Conservation (phyloP, 2,797 vertebrate genomes). For the Okamejei kenojei region DNA sequence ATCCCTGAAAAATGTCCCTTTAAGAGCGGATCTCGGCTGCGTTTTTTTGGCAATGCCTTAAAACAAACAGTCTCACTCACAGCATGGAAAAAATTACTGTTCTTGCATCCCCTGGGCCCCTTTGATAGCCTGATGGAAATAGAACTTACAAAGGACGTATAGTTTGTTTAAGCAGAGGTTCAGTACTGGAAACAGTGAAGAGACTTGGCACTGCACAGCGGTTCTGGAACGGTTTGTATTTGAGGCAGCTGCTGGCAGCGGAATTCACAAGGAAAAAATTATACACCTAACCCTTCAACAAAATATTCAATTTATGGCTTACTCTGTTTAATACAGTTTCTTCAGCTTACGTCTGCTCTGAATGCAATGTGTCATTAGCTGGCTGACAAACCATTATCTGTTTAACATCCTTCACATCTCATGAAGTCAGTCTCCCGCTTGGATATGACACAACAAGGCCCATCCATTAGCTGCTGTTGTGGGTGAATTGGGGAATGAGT, state of each 20-base stretch:
- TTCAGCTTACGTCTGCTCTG: too few relatives aligned
- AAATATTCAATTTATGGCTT: not conserved
- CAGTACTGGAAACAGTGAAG: slow-evolving; percentile 32
- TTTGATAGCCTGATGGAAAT: slow-evolving; percentile 34
- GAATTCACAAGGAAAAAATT: slow-evolving; percentile 2
- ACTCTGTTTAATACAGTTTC: not conserved
- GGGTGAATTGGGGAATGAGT: not conserved
- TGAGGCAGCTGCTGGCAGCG: not conserved
- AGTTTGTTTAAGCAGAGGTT: slow-evolving; percentile 21
- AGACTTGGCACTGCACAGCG: not conserved
- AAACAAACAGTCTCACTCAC: slow-evolving; percentile 22
- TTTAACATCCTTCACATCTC: not conserved
- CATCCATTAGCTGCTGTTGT: not conserved
- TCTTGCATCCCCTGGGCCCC: slow-evolving; percentile 27
- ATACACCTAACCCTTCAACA: not conserved
- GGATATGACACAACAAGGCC: not conserved
- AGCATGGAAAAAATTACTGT: slow-evolving; percentile 34
- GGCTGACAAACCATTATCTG: not conserved
- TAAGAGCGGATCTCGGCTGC: not conserved
- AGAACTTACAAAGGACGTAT: not conserved
- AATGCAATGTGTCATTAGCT: not conserved
- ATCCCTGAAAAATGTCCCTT: slow-evolving; percentile 9
- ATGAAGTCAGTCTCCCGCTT: not conserved
- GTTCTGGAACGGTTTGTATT: not conserved
- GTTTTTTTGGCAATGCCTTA: slow-evolving; percentile 1